Evolutionary conservation across 2,113 vertebrate genomes (phyloP), one percentile per base, ranked within the genome.

Genomic region (Nanger granti): DNA sequence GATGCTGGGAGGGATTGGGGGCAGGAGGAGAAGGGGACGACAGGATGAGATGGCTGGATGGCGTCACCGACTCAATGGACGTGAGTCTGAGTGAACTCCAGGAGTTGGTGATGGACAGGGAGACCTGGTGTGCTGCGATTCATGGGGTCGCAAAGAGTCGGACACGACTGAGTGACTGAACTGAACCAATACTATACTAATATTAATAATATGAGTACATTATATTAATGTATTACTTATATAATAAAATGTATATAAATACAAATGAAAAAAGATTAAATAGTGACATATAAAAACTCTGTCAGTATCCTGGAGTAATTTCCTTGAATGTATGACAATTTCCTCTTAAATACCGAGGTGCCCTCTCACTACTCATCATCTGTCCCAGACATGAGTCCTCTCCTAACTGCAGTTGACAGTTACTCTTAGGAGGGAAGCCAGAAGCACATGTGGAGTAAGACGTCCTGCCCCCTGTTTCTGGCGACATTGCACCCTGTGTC

Each of bases 61-160:
- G 24, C 9, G 4, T 59, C 24, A 59, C 24, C 0, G 0, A 59
- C 57, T 59, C 1, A 0, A 26, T 59, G 24, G 24, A 59, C 22
- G 10, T 26, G 22, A 59, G 57, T 59, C 2, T 59, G 57, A 59
- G 57, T 59, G 0, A 59, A 26, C 24, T 11, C 57, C 4, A 4
- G 57, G 24, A 26, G 24, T 1, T 59, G 24, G 24, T 59, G 57
- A 59, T 26, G 24, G 57, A 59, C 57, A 59, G 57, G 57, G 24
- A 59, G 24, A 24, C 57, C 57, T 59, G 24, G 24, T 0, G 4
- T 59, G 24, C 24, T 59, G 57, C 9, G 1, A 0, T 59, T 26
- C 24, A 59, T 26, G 57, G 57, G 57, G 57, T 59, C 0, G 1
- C 57, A 26, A 59, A 59, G 57, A 59, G 57, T 59, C 24, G 4